A percentile compares a stretch with the other conserved stretches of the same genome.
Conservation (phyloP, 2,888 invertebrate genomes). For the Cryptocephalus moraei region DNA sequence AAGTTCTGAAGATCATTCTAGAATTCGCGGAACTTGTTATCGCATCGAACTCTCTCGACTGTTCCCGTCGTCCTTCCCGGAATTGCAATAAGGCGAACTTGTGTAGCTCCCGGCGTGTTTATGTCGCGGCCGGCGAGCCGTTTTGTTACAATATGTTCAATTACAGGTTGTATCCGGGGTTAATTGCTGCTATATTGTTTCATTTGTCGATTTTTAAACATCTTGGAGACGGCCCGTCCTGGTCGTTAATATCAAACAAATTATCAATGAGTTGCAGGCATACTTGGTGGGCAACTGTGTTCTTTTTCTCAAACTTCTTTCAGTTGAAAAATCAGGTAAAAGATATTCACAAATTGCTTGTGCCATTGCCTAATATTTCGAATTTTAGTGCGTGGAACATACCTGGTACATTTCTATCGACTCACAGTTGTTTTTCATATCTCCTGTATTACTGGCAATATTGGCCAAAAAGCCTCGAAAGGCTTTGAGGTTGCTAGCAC, state of each 20-base stretch:
- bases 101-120: too few species aligned
- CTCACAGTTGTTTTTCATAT: constrained; percentile 46
- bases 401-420: constrained; percentile 51
- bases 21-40: too few species aligned
- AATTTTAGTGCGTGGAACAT: constrained; percentile 40
- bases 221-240: constrained; percentile 39
- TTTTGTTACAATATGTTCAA: background rate
- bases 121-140: too few species aligned
- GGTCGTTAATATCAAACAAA: constrained; percentile 28
- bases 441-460: constrained; percentile 44
- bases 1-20: too few species aligned
- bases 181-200: constrained; percentile 35
- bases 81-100: too few species aligned
- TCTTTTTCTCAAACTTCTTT: constrained; percentile 37
- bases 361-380: background rate
- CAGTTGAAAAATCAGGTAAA: constrained; percentile 23
- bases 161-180: constrained; percentile 39
- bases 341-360: too few species aligned
- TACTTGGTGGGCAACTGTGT: constrained; percentile 36
- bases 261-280: constrained; percentile 24
- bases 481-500: constrained; percentile 8
- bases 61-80: too few species aligned
- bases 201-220: constrained; percentile 37
- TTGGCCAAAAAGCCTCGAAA: constrained; percentile 32
- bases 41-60: too few species aligned